Percentiles rank a stretch among this genome's conserved stretches.
These are phyloP conservation scores for Leptothorax acervorum DNA, from an alignment of 2,888 invertebrate species.

Conservation along the genomic window DNA sequence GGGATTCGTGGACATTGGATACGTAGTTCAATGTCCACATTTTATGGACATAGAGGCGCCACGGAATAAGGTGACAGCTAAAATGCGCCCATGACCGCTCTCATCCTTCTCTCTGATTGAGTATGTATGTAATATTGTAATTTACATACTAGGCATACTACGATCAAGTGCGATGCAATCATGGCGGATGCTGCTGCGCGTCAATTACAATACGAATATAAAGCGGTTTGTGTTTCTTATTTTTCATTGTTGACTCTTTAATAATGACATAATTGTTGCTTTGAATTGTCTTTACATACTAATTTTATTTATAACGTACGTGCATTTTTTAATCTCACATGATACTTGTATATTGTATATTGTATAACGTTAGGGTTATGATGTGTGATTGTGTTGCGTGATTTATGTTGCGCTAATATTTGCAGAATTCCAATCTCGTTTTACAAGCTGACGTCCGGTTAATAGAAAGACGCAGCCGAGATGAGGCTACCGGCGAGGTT, in stretches of 20 bases:
- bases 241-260: neutral
- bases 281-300: neutral
- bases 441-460: slow-evolving; percentile 99
- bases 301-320: neutral
- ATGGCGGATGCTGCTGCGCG: slow-evolving; percentile 99
- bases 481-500: slow-evolving; percentile 99
- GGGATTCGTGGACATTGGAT: too few relatives aligned
- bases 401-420: slow-evolving; percentile 24
- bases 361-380: neutral
- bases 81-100: too few relatives aligned
- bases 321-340: neutral
- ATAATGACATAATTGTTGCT: neutral
- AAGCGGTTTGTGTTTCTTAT: slow-evolving; percentile 92
- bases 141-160: too few relatives aligned
- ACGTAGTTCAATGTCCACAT: too few relatives aligned
- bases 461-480: slow-evolving; percentile 97
- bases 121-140: too few relatives aligned
- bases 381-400: neutral
- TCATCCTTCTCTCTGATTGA: too few relatives aligned
- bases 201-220: slow-evolving; percentile 99
- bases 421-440: slow-evolving; percentile 99
- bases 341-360: neutral
- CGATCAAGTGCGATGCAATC: slow-evolving; percentile 48
- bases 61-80: too few relatives aligned
- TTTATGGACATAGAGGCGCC: too few relatives aligned